phyloP scores from a whole-genome alignment of 2,888 invertebrate genomes.

The Agrochola lychnidis region DNA sequence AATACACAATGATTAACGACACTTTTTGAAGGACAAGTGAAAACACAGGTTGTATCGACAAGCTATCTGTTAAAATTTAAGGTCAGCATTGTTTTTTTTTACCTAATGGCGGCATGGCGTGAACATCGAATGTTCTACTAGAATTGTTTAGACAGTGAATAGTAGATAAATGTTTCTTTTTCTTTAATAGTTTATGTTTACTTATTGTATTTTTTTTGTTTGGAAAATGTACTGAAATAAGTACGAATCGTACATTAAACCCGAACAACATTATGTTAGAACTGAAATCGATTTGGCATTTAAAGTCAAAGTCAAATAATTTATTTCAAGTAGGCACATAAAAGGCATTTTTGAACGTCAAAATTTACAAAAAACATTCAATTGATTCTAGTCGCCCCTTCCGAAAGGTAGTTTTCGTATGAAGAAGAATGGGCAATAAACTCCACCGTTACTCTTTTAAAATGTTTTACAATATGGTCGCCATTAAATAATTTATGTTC shows the following conservation, averaged over 20 bases:
- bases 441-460: no score
- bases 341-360: no score
- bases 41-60: conserved; percentile 31
- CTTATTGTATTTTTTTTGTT: conserved; percentile 6
- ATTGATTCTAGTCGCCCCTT: no score
- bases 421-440: no score
- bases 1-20: conserved; percentile 27
- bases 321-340: no score
- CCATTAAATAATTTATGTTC: background rate
- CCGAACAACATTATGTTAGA: background rate
- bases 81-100: conserved; percentile 32
- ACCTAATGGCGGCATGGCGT: conserved; percentile 59
- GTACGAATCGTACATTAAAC: background rate
- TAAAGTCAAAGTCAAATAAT: no score
- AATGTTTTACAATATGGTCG: no score
- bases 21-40: conserved; percentile 24
- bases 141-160: conserved; percentile 32
- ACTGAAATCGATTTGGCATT: background rate
- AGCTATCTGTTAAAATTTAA: conserved; percentile 36
- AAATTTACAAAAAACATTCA: no score
- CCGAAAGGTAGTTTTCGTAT: no score
- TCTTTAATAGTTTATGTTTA: conserved; percentile 7
- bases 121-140: conserved; percentile 38
- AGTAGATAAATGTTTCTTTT: conserved; percentile 18
- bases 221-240: background rate